Conservation (phyloP, 2,113 vertebrate species). For the Psilopogon haemacephalus region DNA sequence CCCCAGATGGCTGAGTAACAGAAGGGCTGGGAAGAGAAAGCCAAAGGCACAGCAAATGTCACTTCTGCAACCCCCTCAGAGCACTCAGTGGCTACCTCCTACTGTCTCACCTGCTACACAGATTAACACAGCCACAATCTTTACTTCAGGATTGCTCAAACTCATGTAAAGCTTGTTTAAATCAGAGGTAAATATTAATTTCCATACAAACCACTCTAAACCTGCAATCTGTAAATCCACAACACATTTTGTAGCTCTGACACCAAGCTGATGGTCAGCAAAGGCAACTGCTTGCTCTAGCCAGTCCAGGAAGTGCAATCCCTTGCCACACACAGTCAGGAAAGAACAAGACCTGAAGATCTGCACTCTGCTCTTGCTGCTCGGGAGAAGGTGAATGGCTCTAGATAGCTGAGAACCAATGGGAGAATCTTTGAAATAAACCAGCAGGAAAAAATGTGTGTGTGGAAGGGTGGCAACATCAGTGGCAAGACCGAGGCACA, state of each 20-base stretch:
- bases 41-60: rapidly evolving
- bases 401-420: neutral
- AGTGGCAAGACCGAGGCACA: neutral
- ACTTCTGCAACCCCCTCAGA: neutral
- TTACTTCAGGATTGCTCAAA: neutral
- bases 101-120: neutral
- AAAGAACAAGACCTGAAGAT: neutral
- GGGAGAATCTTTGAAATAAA: neutral
- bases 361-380: neutral
- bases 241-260: neutral
- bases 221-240: neutral
- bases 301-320: neutral
- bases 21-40: neutral
- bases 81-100: neutral
- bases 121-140: neutral
- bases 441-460: neutral
- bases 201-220: neutral
- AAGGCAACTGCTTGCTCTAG: neutral
- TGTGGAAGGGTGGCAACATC: neutral
- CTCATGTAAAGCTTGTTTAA: neutral
- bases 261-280: neutral
- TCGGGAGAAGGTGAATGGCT: neutral
- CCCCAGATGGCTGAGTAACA: neutral
- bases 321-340: rapidly evolving
- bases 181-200: neutral